Evolutionary conservation across 92 coral and sea anemone genomes (phyloP), one percentile per base, ranked within the genome.

Genomic region (Epizoanthus illoricatus): DNA sequence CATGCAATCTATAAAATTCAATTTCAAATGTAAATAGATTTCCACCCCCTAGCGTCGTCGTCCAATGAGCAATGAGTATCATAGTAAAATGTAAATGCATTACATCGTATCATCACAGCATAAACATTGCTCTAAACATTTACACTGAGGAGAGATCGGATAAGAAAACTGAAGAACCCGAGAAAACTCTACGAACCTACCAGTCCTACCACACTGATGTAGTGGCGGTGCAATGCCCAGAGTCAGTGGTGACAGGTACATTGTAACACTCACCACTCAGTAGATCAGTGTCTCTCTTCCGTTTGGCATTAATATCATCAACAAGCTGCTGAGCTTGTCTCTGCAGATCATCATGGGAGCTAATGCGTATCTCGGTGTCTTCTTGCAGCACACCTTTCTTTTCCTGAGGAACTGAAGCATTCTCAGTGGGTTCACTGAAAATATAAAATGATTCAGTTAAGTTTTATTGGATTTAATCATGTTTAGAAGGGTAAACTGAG

Each of bases 221-320:
- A 28, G 36, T 28, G 36, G 36, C 36, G 36, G 36, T 28, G 36
- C 36, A 10, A 28, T 13, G 69, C 42, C 18, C 62, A 41, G 36
- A 15, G 19, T 20, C 63, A 81, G 57, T 70, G 43, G 11, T 4
- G 7, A 70, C 21, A 28, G 9, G 21, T 13, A n/a, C n/a, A n/a
- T n/a, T n/a, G n/a, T n/a, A 15, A n/a, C 21, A 21, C 68, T n/a
- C 80, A 95, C 98, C 94, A 69, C 85, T 79, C 65, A 96, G 62
- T 42, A 94, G 69, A 84, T 91, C 97, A 28, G 96, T 92, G 88
- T 96, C 99, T 82, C 99, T 90, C 86, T 93, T 96, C 28, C 99
- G 74, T 74, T 96, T 96, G 60, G 96, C 91, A 73, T 96, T 96
- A 56, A 96, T 93, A 81, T 93, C 98, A 78, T 96, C 99, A 41